These are phyloP conservation scores for Gymnopithys bicolor DNA, from an alignment of 2,797 vertebrate species.

Conservation along the genomic window DNA sequence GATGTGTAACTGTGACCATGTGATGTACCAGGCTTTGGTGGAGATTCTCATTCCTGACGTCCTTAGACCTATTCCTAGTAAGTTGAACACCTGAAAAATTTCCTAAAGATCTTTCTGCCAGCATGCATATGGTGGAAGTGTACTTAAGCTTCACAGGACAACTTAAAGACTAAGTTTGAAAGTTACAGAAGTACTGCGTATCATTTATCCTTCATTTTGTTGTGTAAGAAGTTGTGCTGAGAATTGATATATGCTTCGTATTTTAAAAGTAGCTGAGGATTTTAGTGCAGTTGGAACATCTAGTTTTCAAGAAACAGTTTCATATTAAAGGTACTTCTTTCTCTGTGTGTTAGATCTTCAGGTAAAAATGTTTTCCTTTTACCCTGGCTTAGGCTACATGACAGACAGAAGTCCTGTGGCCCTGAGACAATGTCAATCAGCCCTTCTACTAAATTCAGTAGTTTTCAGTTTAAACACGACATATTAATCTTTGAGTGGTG, in stretches of 20 bases:
- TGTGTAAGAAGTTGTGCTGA: neutral
- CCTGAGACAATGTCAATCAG: neutral
- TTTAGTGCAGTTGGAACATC: neutral
- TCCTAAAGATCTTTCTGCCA: constrained; percentile 41
- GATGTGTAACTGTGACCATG: constrained; percentile 87
- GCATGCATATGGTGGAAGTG: neutral
- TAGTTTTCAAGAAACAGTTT: neutral
- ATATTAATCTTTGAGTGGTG: neutral
- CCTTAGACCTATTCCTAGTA: constrained; percentile 90
- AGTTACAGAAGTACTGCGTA: neutral
- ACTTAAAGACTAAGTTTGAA: constrained; percentile 24
- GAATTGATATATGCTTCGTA: neutral
- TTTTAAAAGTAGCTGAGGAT: neutral
- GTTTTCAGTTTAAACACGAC: neutral
- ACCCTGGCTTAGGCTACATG: neutral
- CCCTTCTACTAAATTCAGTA: neutral
- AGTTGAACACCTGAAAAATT: constrained; percentile 69
- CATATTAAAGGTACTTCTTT: neutral
- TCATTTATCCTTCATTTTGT: neutral
- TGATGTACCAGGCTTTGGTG: constrained; percentile 88
- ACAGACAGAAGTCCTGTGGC: neutral
- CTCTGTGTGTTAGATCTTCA: neutral
- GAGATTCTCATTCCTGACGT: constrained; percentile 88
- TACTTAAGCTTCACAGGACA: constrained; percentile 3
- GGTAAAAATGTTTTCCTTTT: neutral